Percentiles rank a stretch among this genome's conserved stretches.
These are phyloP conservation scores for Oreotrochilus melanogaster DNA, from an alignment of 2,113 vertebrate species.

Conservation along the genomic window DNA sequence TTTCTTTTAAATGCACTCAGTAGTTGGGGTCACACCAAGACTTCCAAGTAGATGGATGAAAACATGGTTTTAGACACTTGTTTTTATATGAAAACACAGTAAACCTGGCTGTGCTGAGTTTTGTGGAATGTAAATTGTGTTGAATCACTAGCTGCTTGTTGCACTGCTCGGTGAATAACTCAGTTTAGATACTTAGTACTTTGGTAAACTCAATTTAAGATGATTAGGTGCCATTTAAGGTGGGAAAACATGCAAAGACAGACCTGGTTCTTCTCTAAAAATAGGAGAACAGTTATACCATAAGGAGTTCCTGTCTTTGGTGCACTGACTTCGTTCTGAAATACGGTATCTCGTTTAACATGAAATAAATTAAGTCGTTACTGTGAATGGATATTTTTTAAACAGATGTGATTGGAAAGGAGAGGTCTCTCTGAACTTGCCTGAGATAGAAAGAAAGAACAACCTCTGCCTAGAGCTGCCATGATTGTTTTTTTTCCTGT, in stretches of 20 bases:
- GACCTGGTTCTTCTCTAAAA: neutral
- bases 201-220: neutral
- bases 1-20: neutral
- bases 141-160: neutral
- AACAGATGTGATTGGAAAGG: neutral
- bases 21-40: neutral
- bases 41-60: neutral
- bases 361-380: neutral
- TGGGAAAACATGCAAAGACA: neutral
- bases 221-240: neutral
- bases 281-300: neutral
- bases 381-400: neutral
- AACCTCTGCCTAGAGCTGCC: neutral
- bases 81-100: neutral
- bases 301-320: neutral
- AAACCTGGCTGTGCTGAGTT: neutral
- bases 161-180: neutral
- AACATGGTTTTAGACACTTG: neutral
- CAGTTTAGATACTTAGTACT: neutral
- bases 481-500: neutral
- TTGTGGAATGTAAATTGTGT: neutral
- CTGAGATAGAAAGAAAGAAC: neutral
- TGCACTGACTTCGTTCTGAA: neutral
- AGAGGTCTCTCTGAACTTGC: neutral
- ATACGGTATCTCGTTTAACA: neutral